phyloP scores from a whole-genome alignment of 2,113 vertebrate species.

The Mugil cephalus region DNA sequence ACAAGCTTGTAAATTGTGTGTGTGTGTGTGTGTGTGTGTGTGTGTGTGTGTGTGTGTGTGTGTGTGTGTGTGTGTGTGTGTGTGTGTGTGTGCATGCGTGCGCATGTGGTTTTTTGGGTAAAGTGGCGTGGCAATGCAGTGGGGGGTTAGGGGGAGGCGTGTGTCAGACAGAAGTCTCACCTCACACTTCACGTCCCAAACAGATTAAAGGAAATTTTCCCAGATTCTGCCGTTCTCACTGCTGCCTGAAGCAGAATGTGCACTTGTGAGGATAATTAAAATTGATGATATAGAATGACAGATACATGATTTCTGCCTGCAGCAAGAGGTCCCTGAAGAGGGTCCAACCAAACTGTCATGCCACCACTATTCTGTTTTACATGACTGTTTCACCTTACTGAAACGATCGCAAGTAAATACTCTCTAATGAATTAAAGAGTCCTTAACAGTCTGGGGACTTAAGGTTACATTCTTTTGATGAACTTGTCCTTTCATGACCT shows the following conservation, averaged over 20 bases:
- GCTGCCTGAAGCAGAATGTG: constrained; percentile 73
- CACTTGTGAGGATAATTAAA: constrained; percentile 83
- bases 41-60: not conserved
- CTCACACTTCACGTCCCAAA: constrained; percentile 78
- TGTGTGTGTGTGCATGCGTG: too few relatives aligned
- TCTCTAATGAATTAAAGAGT: constrained; percentile 60
- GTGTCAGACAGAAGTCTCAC: constrained; percentile 76
- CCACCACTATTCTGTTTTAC: constrained; percentile 69
- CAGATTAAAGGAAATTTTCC: constrained; percentile 75
- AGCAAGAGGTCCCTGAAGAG: constrained; percentile 75
- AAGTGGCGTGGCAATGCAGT: constrained; percentile 4
- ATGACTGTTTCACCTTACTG: constrained; percentile 71
- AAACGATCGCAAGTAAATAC: constrained; percentile 71
- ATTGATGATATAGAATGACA: constrained; percentile 83
- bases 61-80: not conserved
- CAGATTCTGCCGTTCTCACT: constrained; percentile 61
- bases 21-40: not conserved
- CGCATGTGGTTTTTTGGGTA: constrained; percentile 17
- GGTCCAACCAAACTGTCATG: constrained; percentile 69
- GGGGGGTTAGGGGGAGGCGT: constrained; percentile 12
- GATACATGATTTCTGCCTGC: constrained; percentile 77
- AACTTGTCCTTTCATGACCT: constrained; percentile 17
- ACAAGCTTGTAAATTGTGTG: not conserved
- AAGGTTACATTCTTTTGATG: constrained; percentile 38
- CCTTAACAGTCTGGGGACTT: constrained; percentile 41